A percentile compares a stretch with the other conserved stretches of the same genome.
These are phyloP conservation scores for Paralinhomoeus sp. DNA, from an alignment of 2,888 invertebrate genomes.

Conservation along the genomic window DNA sequence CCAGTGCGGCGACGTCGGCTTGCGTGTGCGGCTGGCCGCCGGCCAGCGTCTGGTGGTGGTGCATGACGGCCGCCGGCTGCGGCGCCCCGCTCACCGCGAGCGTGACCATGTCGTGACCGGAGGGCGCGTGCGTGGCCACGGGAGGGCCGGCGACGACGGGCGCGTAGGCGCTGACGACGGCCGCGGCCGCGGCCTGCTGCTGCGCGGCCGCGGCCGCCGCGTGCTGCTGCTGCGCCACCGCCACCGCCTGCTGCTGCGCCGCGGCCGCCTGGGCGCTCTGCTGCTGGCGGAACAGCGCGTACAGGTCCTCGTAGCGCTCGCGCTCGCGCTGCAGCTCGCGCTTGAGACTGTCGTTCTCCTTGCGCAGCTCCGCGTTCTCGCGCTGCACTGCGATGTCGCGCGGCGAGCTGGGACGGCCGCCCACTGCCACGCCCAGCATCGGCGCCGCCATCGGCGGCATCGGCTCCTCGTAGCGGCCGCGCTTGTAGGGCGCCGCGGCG, in stretches of 20 bases:
- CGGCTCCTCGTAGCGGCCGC: slow-evolving; percentile 3
- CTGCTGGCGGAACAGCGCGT: slow-evolving; percentile 15
- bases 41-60: too few species aligned
- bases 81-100: too few species aligned
- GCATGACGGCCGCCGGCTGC: too few species aligned
- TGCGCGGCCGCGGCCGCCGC: background rate
- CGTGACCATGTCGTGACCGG: background rate
- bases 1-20: too few species aligned
- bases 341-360: slow-evolving; percentile 14
- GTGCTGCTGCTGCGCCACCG: background rate
- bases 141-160: too few species aligned
- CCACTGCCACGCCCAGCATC: background rate
- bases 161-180: background rate
- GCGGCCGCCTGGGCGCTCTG: slow-evolving; percentile 2
- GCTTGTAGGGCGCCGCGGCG: slow-evolving; percentile 3
- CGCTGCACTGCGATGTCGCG: slow-evolving; percentile 11
- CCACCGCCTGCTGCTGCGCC: background rate
- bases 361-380: slow-evolving; percentile 12
- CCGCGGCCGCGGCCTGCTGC: background rate
- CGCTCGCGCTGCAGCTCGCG: slow-evolving; percentile 10
- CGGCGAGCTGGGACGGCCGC: too few species aligned
- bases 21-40: too few species aligned
- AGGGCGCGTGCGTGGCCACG: slow-evolving; percentile 3
- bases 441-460: background rate
- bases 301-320: slow-evolving; percentile 14